These are phyloP conservation scores for Drosophila nasuta DNA, from an alignment of 1,140 invertebrate genomes.

Conservation along the genomic window DNA sequence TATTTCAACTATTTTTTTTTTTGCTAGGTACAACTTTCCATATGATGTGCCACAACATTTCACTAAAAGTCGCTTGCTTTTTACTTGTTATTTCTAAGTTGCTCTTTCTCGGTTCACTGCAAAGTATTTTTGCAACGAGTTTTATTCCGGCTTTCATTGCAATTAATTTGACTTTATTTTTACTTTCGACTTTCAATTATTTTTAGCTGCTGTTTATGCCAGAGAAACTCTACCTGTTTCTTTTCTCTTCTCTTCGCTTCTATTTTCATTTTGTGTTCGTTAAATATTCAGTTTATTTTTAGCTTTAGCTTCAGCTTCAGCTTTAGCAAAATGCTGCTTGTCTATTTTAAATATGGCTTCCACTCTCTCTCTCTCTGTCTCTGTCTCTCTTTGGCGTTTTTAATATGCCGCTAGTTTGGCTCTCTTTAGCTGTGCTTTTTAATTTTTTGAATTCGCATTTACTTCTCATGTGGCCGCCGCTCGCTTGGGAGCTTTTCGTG, in stretches of 20 bases:
- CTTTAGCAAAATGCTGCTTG: neutral
- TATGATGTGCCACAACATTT: no score
- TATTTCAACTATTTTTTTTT: neutral
- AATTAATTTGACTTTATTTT: neutral
- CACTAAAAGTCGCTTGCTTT: neutral
- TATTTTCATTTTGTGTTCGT: neutral
- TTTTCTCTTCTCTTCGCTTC: neutral
- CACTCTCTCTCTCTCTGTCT: neutral
- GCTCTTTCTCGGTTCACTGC: neutral
- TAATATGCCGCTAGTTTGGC: neutral
- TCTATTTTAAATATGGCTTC: neutral
- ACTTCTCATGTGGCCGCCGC: neutral
- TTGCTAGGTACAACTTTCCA: neutral
- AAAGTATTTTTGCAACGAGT: no score
- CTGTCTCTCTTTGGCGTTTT: no score
- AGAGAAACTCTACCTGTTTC: neutral
- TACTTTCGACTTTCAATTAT: neutral
- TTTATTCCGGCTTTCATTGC: neutral
- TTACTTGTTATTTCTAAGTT: no score
- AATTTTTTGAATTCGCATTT: neutral
- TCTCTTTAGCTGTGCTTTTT: neutral
- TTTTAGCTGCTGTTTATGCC: neutral
- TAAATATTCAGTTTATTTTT: neutral
- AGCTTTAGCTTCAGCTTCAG: no score
- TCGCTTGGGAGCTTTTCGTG: neutral